Evolutionary conservation across 2,113 vertebrate genomes (phyloP).

Genomic region (Xiphias gladius): DNA sequence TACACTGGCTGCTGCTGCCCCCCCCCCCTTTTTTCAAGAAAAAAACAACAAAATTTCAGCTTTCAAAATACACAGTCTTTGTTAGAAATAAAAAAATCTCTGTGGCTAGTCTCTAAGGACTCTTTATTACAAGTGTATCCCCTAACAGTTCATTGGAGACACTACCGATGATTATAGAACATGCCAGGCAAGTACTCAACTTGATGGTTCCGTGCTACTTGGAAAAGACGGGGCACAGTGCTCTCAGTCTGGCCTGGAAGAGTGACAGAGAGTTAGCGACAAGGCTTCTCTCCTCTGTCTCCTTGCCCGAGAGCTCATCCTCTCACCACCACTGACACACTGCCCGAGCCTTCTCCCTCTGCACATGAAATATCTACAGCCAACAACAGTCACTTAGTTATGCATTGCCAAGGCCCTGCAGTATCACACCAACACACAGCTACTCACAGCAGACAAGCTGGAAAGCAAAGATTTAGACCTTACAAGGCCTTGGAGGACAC

Average conservation of each 20-base stretch:
- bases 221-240: constrained; percentile 55
- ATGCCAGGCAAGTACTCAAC: constrained; percentile 51
- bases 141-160: constrained; percentile 45
- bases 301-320: constrained; percentile 72
- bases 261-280: constrained; percentile 43
- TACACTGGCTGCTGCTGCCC: constrained; percentile 25
- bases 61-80: constrained; percentile 5
- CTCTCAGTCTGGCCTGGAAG: constrained; percentile 61
- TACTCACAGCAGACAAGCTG: constrained; percentile 51
- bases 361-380: constrained; percentile 60
- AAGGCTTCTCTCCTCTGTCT: constrained; percentile 64
- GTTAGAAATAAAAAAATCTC: constrained; percentile 8
- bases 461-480: constrained; percentile 60
- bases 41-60: constrained; percentile 24
- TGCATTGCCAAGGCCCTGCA: constrained; percentile 65
- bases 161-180: constrained; percentile 8
- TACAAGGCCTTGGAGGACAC: constrained; percentile 47
- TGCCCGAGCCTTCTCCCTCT: constrained; percentile 66
- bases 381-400: constrained; percentile 66
- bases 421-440: constrained; percentile 50
- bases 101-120: constrained; percentile 20
- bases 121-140: constrained; percentile 31
- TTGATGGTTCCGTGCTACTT: constrained; percentile 58
- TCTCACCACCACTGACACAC: constrained; percentile 72
- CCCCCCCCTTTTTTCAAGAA: not conserved